A percentile compares a stretch with the other conserved stretches of the same genome.
These are phyloP conservation scores for Anorthoa munda DNA, from an alignment of 2,888 invertebrate species.

Conservation along the genomic window DNA sequence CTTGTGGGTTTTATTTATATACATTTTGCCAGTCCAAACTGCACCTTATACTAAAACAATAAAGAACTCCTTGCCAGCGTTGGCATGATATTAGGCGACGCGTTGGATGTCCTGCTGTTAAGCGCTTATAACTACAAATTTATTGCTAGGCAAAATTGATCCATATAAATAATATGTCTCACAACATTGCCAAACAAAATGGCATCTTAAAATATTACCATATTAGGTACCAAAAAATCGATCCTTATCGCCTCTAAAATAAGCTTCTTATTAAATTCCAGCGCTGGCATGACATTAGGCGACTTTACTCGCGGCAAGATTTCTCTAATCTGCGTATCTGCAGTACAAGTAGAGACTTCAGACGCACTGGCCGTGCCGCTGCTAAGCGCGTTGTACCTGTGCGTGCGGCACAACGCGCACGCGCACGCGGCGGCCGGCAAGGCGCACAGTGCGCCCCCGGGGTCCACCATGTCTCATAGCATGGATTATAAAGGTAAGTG, in stretches of 20 bases:
- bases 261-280: conserved; percentile 58
- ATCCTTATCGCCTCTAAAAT: not conserved
- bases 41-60: too few relatives aligned
- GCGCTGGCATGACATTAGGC: conserved; percentile 85
- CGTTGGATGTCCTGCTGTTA: too few relatives aligned
- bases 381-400: conserved; percentile 85
- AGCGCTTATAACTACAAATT: too few relatives aligned
- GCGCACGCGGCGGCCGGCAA: conserved; percentile 53
- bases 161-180: too few relatives aligned
- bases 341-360: conserved; percentile 84
- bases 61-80: too few relatives aligned
- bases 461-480: conserved; percentile 71
- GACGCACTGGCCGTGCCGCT: conserved; percentile 86
- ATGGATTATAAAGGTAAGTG: conserved; percentile 78
- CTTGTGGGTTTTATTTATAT: too few relatives aligned
- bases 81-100: too few relatives aligned
- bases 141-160: too few relatives aligned
- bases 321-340: conserved; percentile 85
- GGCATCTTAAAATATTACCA: not conserved
- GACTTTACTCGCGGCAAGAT: conserved; percentile 81
- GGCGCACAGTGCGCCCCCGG: conserved; percentile 67
- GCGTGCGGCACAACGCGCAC: conserved; percentile 84
- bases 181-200: not conserved
- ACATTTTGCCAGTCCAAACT: too few relatives aligned
- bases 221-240: too few relatives aligned